Evolutionary conservation across 2,888 invertebrate species (phyloP).

Genomic region (Ptycholaimellus sp.): DNA sequence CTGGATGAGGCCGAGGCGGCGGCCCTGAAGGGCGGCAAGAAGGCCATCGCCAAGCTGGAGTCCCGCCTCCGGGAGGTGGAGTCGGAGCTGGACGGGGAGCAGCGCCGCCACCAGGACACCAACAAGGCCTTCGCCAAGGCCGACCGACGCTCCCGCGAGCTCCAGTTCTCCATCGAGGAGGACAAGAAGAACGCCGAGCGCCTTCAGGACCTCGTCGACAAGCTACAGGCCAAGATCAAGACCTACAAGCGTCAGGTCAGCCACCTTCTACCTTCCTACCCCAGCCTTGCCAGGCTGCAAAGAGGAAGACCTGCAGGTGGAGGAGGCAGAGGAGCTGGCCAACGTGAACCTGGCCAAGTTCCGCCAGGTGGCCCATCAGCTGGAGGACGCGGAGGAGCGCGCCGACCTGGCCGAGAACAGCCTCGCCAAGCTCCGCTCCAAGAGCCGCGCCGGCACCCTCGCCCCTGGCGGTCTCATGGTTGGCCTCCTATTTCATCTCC

Average conservation of each 20-base stretch:
- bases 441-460: constrained; percentile 15
- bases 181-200: constrained; percentile 99
- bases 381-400: constrained; percentile 33
- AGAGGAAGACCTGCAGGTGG: too few species aligned
- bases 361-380: constrained; percentile 32
- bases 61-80: constrained; percentile 61
- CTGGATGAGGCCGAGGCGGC: constrained; percentile 88
- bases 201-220: constrained; percentile 96
- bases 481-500: too few species aligned
- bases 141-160: constrained; percentile 32
- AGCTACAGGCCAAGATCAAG: constrained; percentile 98
- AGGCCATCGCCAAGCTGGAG: constrained; percentile 92
- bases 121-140: constrained; percentile 33
- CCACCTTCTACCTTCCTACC: too few species aligned
- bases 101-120: constrained; percentile 30
- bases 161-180: constrained; percentile 47
- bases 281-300: too few species aligned
- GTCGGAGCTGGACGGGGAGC: constrained; percentile 50
- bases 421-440: constrained; percentile 29
- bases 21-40: constrained; percentile 91
- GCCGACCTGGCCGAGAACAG: constrained; percentile 31
- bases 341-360: constrained; percentile 33
- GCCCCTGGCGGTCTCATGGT: constrained; percentile 13
- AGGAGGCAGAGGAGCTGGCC: constrained; percentile 33
- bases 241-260: constrained; percentile 99